Conservation (phyloP, 2,888 invertebrate species). For the Dryobota labecula region DNA sequence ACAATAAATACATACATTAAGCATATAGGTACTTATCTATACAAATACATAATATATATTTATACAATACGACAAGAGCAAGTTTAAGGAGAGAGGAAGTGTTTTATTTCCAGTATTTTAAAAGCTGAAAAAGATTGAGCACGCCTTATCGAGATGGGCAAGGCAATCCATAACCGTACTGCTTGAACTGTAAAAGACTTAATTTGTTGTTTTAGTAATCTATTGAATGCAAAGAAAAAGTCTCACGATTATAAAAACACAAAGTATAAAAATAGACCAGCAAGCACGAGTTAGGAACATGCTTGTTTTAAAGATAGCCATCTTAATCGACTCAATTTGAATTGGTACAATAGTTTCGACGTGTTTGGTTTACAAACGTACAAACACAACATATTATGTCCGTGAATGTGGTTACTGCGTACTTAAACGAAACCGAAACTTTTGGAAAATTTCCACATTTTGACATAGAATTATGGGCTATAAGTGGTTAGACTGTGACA, state of each 20-base stretch:
- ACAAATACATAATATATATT: too few relatives aligned
- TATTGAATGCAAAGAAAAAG: not conserved
- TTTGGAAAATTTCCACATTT: conserved; percentile 35
- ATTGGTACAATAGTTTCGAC: conserved; percentile 44
- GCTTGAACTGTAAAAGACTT: too few relatives aligned
- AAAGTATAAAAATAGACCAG: conserved; percentile 9
- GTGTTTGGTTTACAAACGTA: conserved; percentile 47
- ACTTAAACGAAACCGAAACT: not conserved
- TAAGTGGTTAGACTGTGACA: not conserved
- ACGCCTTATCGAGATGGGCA: too few relatives aligned
- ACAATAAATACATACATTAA: too few relatives aligned
- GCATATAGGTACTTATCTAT: too few relatives aligned
- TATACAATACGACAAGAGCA: too few relatives aligned
- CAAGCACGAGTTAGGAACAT: conserved; percentile 17
- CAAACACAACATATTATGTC: conserved; percentile 12
- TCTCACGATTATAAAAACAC: not conserved
- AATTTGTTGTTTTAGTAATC: not conserved
- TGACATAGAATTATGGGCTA: conserved; percentile 9
- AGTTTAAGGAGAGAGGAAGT: too few relatives aligned
- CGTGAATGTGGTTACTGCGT: conserved; percentile 20
- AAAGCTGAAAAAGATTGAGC: too few relatives aligned
- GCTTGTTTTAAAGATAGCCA: conserved; percentile 31
- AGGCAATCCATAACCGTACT: too few relatives aligned
- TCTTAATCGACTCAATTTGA: conserved; percentile 46
- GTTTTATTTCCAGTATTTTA: too few relatives aligned